These are phyloP conservation scores for Mixornis gularis DNA, from an alignment of 2,113 vertebrate species.

Conservation along the genomic window DNA sequence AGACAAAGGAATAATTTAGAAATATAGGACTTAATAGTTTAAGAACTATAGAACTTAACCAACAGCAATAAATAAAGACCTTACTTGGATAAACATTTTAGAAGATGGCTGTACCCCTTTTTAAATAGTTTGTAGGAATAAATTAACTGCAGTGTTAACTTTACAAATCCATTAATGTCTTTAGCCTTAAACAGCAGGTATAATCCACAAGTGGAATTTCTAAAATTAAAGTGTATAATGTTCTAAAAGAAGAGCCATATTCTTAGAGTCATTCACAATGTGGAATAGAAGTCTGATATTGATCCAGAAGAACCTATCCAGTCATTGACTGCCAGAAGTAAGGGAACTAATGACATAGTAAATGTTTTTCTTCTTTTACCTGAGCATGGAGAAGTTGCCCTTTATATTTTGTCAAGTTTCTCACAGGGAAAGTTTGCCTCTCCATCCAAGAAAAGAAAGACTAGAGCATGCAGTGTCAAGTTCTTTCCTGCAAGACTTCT, in stretches of 20 bases:
- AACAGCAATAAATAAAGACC: background rate
- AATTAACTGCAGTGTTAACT: background rate
- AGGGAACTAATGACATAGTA: background rate
- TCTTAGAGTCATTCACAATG: background rate
- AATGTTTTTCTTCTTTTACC: background rate
- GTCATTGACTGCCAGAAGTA: background rate
- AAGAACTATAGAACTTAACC: background rate
- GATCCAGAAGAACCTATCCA: background rate
- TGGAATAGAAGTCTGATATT: background rate
- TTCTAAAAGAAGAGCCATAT: background rate
- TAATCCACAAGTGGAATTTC: background rate
- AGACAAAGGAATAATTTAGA: background rate
- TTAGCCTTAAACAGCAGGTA: background rate
- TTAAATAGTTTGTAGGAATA: background rate
- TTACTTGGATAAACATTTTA: background rate
- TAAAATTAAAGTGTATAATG: background rate
- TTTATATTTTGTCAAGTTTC: background rate
- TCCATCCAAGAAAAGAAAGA: background rate
- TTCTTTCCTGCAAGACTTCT: background rate
- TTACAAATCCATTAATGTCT: background rate
- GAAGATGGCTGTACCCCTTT: background rate
- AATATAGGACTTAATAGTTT: background rate
- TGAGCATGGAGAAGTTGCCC: background rate
- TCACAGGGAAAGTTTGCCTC: background rate
- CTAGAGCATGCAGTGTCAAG: background rate